These are phyloP conservation scores for Saxidomus purpurata DNA, from an alignment of 1,140 invertebrate species.

Conservation along the genomic window DNA sequence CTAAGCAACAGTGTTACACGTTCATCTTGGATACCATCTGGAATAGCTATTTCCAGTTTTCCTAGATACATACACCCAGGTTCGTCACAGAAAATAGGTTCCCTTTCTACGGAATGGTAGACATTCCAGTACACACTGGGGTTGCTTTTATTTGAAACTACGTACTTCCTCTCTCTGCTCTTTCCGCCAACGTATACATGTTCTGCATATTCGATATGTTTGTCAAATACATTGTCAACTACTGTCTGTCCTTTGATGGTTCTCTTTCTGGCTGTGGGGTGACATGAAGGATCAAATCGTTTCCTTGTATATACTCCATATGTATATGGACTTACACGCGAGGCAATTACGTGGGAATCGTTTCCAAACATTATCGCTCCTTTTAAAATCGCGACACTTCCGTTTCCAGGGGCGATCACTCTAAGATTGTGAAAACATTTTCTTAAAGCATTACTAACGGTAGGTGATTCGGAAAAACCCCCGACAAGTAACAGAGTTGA, in stretches of 20 bases:
- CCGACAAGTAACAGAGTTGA: conserved; percentile 57
- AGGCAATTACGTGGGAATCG: conserved; percentile 42
- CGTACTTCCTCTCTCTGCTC: not conserved
- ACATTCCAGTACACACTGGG: conserved; percentile 45
- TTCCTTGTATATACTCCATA: conserved; percentile 57
- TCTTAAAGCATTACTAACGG: conserved; percentile 7
- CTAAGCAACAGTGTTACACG: conserved; percentile 5
- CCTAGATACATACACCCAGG: conserved; percentile 6
- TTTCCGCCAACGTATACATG: conserved; percentile 19
- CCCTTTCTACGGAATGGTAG: conserved; percentile 12
- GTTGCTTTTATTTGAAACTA: conserved; percentile 8
- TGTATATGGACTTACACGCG: conserved; percentile 47
- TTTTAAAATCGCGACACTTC: conserved; percentile 54
- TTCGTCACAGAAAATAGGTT: conserved; percentile 55
- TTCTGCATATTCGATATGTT: conserved; percentile 40
- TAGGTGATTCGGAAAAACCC: conserved; percentile 56
- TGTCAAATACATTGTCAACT: conserved; percentile 49
- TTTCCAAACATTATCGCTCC: conserved; percentile 62
- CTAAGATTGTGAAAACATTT: conserved; percentile 5
- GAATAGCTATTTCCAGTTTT: conserved; percentile 37
- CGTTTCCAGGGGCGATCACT: conserved; percentile 38
- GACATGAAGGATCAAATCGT: not conserved
- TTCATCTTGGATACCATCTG: not conserved
- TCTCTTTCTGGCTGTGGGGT: not conserved
- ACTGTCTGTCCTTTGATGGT: conserved; percentile 11